phyloP scores from a whole-genome alignment of 2,113 vertebrate genomes.

The Scortum barcoo region DNA sequence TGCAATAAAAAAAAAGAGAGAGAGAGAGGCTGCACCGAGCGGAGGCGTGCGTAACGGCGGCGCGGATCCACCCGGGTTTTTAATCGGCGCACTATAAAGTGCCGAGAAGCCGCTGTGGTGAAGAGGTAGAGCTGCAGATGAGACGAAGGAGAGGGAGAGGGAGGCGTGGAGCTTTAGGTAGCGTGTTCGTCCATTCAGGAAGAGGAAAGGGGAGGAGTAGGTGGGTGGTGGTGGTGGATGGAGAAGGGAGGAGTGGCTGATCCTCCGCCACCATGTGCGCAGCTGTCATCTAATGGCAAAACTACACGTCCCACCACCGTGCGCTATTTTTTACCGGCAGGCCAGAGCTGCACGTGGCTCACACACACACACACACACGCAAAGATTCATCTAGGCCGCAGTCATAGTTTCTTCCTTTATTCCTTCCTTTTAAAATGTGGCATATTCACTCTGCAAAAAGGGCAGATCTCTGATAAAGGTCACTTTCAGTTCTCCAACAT shows the following conservation, averaged over 20 bases:
- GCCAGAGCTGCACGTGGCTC: conserved; percentile 1
- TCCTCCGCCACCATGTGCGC: conserved; percentile 55
- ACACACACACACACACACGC: neutral
- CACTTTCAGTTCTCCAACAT: conserved; percentile 2
- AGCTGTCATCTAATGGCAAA: conserved; percentile 60
- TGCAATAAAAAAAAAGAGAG: too few species aligned
- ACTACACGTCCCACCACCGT: conserved; percentile 36
- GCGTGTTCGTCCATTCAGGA: conserved; percentile 51
- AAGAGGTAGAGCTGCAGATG: conserved; percentile 47
- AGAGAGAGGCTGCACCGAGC: neutral
- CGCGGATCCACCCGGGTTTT: conserved; percentile 11
- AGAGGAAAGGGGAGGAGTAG: conserved; percentile 17
- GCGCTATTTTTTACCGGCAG: conserved; percentile 57
- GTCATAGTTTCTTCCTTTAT: neutral
- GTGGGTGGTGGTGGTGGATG: conserved; percentile 2
- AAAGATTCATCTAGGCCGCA: too few species aligned
- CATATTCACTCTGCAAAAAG: neutral
- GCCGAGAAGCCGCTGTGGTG: conserved; percentile 39
- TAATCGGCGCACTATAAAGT: conserved; percentile 33
- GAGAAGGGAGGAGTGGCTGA: conserved; percentile 68
- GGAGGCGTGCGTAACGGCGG: conserved; percentile 19
- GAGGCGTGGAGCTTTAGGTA: conserved; percentile 64
- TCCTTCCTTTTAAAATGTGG: neutral
- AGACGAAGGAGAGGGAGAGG: too few species aligned
- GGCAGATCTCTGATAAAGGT: neutral